Base-by-base conservation (phyloP, 2,888 invertebrate genomes). In the Rugalucina vietnamica region DNA sequence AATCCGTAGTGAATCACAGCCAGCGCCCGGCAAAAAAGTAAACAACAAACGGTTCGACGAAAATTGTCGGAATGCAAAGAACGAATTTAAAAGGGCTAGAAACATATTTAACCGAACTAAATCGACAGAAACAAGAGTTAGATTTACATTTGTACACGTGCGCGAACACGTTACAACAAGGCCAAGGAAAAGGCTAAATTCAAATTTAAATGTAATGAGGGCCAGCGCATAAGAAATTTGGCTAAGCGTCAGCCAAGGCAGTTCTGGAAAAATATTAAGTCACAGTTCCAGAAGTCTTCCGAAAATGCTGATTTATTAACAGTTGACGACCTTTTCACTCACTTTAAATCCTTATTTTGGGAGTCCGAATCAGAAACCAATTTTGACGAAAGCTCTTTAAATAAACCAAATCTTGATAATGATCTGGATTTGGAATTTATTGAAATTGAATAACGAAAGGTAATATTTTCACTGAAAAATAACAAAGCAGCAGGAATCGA, bases 231-330 rank as follows among this genome's bases (percentile, higher is more conserved):
- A n/a, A n/a, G n/a, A n/a, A n/a, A 78, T 5, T 54, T 71, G n/a
- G 34, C 34, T 34, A 78, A 72, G 49, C 27, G n/a, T 10, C 50
- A 78, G 8, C 71, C 78, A 14, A 34, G 54, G 1, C 27, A 78
- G 27, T 78, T 78, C 50, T 78, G 71, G 71, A 72, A 54, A n/a
- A 54, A 57, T 71, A 27, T 49, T 14, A 37, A 71, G 36, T 32
- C 72, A 72, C 27, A 57, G 72, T 37, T 8, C 36, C 27, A 72
- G 72, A 72, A 21, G 1, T 21, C 39, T 27, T 5, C n/a, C 12
- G 12, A 39, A 29, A 43, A 54, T 21, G 57, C 79, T 3, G 32
- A 54, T 21, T 39, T 24, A 4, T 18, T 79, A 36, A 39, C 37
- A 18, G 37, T 43, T 10, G n/a, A 54, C 3, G 60, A 71, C 12